Evolutionary conservation across 2,797 vertebrate genomes (phyloP).

Genomic region (Pseudochirops cupreus): DNA sequence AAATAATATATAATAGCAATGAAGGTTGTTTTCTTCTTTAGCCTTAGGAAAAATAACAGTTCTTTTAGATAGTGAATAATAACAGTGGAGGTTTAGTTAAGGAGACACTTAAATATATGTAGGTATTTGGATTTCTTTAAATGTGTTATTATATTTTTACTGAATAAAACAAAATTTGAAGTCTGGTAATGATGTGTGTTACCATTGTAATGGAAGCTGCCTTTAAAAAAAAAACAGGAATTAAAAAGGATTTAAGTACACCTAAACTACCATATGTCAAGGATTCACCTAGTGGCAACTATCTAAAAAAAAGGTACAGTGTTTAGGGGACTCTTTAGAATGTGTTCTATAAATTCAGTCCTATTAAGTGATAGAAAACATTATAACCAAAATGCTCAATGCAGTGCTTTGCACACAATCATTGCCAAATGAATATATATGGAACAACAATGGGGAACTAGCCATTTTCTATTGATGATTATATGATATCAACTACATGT

Average conservation of each 20-base stretch:
- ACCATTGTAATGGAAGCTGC: background rate
- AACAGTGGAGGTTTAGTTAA: background rate
- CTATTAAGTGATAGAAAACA: background rate
- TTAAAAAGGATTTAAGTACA: background rate
- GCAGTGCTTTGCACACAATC: background rate
- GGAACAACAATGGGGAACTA: too few relatives aligned
- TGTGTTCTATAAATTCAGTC: background rate
- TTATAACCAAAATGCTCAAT: background rate
- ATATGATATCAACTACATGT: background rate
- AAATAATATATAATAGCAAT: background rate
- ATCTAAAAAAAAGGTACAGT: background rate
- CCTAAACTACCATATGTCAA: background rate
- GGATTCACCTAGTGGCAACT: background rate
- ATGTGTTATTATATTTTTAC: background rate
- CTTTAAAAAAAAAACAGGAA: background rate
- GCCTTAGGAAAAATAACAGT: background rate
- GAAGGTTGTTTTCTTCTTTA: slow-evolving; percentile 16
- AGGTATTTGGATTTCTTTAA: slow-evolving; percentile 15
- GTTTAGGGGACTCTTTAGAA: background rate
- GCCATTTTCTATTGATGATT: background rate
- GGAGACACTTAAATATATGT: background rate
- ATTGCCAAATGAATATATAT: too few relatives aligned
- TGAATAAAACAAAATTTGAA: background rate
- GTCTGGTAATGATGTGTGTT: background rate
- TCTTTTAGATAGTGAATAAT: background rate